Conservation (phyloP, 2,888 invertebrate genomes). For the Melinopterus prodromus region DNA sequence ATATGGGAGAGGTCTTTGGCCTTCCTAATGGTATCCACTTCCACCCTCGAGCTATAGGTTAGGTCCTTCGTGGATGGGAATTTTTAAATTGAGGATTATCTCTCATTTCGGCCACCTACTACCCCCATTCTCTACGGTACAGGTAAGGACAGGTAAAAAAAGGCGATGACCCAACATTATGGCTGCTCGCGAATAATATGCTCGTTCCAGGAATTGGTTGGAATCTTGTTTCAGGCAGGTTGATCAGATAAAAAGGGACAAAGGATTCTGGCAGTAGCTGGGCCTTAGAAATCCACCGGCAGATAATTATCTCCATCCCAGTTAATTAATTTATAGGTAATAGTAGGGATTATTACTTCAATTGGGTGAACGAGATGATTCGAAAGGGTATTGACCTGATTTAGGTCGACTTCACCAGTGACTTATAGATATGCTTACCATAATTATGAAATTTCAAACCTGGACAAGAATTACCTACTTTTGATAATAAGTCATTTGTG, state of each 20-base stretch:
- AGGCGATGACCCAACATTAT: not conserved
- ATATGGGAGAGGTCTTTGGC: not conserved
- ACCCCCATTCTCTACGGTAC: not conserved
- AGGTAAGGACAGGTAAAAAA: not conserved
- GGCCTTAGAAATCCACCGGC: not conserved
- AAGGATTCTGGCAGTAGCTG: not conserved
- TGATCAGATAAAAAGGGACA: not conserved
- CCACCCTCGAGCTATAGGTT: not conserved
- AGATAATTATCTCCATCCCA: not conserved
- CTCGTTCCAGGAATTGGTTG: not conserved
- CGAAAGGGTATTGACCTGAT: slow-evolving; percentile 4
- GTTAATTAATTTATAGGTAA: slow-evolving; percentile 4
- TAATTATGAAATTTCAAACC: no score
- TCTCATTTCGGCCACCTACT: not conserved
- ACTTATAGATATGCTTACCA: no score
- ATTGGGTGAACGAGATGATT: not conserved
- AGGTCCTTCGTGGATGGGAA: not conserved
- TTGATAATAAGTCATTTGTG: no score
- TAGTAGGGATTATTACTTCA: not conserved
- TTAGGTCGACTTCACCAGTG: not conserved
- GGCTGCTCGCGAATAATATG: not conserved
- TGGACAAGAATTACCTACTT: no score
- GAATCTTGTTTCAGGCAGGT: not conserved
- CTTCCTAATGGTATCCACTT: not conserved
- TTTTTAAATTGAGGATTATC: slow-evolving; percentile 4